These are phyloP conservation scores for Bettongia penicillata DNA, from an alignment of 2,113 vertebrate genomes.

Conservation along the genomic window DNA sequence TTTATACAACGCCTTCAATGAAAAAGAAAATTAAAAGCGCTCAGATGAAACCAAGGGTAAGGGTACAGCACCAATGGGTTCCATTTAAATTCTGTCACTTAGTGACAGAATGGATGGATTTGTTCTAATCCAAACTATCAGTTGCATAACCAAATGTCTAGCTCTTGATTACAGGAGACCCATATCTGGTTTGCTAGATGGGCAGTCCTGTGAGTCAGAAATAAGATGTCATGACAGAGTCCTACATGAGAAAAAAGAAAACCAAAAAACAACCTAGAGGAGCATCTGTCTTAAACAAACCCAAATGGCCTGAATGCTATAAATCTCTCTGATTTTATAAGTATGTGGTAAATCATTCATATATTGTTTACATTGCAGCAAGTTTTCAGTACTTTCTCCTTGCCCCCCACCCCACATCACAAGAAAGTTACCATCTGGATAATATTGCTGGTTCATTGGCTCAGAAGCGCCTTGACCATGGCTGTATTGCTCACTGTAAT, in stretches of 20 bases:
- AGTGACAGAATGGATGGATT: not conserved
- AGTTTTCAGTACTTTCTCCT: not conserved
- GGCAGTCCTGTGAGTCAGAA: not conserved
- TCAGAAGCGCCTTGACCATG: constrained; percentile 93
- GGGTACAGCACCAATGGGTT: not conserved
- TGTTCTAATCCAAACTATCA: not conserved
- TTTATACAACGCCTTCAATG: not conserved
- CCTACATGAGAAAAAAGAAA: not conserved
- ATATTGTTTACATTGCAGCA: not conserved
- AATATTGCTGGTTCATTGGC: constrained; percentile 95
- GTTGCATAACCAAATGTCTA: not conserved
- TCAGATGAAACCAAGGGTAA: not conserved
- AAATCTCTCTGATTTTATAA: not conserved
- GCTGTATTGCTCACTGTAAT: constrained; percentile 96
- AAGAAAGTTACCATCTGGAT: constrained; percentile 92
- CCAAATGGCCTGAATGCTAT: rapidly evolving
- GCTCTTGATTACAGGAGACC: not conserved
- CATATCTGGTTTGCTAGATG: not conserved
- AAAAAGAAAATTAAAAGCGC: not conserved
- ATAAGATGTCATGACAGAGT: not conserved
- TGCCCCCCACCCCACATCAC: not conserved
- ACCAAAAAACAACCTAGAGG: not conserved
- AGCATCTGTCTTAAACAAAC: not conserved
- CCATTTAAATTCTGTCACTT: not conserved
- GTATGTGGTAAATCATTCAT: not conserved